Evolutionary conservation across 2,888 invertebrate genomes (phyloP), one percentile per base, ranked within the genome.

Genomic region (Spodoptera picta): DNA sequence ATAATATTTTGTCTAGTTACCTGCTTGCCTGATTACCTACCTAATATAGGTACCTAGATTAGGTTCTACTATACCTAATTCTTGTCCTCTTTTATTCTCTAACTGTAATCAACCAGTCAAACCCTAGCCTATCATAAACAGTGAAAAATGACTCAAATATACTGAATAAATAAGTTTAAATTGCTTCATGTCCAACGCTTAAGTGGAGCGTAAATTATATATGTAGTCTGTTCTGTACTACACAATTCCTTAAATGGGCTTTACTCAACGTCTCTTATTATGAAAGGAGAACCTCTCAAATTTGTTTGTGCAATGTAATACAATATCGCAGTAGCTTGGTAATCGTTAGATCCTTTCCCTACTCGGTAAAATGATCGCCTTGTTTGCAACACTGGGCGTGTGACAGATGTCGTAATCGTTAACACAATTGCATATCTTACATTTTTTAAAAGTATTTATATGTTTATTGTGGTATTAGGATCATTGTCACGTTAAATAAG

Each of bases 261-360:
- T 75, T 77, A 63, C 73, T 69, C 73, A 79, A 77, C 72, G 56
- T 68, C 57, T 65, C 64, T 58, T 71, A 78, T 85, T 83, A 80
- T 81, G 83, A 84, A 84, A 84, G 78, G 77, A 76, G 63, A 69
- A 78, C 79, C 81, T 80, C 81, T 80, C 75, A 79, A 80, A 74
- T 82, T 80, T 75, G 73, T 84, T 84, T 84, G 82, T 83, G 87
- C 84, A 87, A 86, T 80, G 76, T 86, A 86, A 86, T 82, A 83
- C 83, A 84, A 86, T 83, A 86, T 84, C 81, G 62, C 65, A 54
- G 68, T 70, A 61, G 59, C 58, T 66, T 64, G 55, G 77, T 81
- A 84, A 84, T 83, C 79, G 73, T 65, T 71, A 77, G 75, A 80
- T 83, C 85, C 83, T 83, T 86, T 85, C 84, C 81, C 82, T 83